A percentile compares a stretch with the other conserved stretches of the same genome.
Evolutionary conservation across 2,888 invertebrate genomes (phyloP).

Genomic region (Microplitis deprimator): DNA sequence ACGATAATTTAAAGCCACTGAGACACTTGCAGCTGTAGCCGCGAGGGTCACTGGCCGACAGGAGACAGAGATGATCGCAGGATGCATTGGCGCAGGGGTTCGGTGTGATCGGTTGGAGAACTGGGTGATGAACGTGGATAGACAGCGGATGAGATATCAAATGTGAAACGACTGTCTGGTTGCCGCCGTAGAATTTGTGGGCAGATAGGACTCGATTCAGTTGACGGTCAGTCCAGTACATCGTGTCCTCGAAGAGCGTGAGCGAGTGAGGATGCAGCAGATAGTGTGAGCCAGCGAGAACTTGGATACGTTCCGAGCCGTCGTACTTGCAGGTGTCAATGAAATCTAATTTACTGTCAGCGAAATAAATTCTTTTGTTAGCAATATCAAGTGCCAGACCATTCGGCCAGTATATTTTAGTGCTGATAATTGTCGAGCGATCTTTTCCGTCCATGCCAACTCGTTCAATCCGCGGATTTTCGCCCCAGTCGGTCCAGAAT

Average conservation of each 20-base stretch:
- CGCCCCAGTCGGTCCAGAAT: slow-evolving; percentile 99
- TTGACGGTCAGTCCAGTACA: slow-evolving; percentile 98
- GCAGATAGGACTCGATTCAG: slow-evolving; percentile 91
- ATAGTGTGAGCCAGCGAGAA: slow-evolving; percentile 90
- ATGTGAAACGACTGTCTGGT: slow-evolving; percentile 95
- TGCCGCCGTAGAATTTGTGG: slow-evolving; percentile 91
- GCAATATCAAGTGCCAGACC: slow-evolving; percentile 96
- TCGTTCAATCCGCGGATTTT: slow-evolving; percentile 95
- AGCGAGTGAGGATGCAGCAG: slow-evolving; percentile 95
- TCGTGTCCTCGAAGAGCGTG: slow-evolving; percentile 94
- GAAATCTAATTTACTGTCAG: slow-evolving; percentile 96
- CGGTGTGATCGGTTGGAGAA: slow-evolving; percentile 85
- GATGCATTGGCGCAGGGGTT: slow-evolving; percentile 83
- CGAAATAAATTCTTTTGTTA: slow-evolving; percentile 94
- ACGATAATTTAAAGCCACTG: slow-evolving; percentile 82
- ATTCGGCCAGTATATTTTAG: slow-evolving; percentile 98
- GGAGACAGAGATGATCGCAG: slow-evolving; percentile 93
- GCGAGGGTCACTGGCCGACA: slow-evolving; percentile 81
- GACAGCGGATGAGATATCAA: slow-evolving; percentile 95
- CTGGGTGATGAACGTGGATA: slow-evolving; percentile 95
- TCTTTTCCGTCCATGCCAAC: slow-evolving; percentile 96
- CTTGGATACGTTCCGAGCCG: slow-evolving; percentile 91
- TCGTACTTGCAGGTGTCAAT: slow-evolving; percentile 99
- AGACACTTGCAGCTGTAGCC: slow-evolving; percentile 94
- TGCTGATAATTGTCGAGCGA: slow-evolving; percentile 87